Conservation (phyloP, 2,113 vertebrate genomes). For the Serinus canaria region DNA sequence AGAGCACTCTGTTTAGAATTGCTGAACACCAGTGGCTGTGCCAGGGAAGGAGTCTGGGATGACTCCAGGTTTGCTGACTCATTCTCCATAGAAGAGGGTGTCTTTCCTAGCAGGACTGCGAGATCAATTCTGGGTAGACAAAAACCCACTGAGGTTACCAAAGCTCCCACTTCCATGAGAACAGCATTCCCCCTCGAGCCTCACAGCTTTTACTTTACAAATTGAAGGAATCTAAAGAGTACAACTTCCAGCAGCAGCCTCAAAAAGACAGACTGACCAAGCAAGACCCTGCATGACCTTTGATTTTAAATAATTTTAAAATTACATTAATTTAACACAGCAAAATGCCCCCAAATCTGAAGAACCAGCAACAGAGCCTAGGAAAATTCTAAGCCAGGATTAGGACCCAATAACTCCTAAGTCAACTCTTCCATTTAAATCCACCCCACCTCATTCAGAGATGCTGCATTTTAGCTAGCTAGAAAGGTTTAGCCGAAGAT, state of each 20-base stretch:
- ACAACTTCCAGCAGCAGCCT: not conserved
- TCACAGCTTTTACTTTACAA: not conserved
- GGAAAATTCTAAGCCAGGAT: not conserved
- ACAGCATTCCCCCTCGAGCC: not conserved
- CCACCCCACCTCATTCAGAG: not conserved
- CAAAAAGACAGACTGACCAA: not conserved
- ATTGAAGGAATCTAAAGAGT: not conserved
- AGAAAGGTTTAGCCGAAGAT: not conserved
- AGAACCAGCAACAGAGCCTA: not conserved
- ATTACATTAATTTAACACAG: not conserved
- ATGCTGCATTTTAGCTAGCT: not conserved
- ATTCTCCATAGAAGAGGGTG: conserved; percentile 88
- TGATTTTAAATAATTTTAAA: not conserved
- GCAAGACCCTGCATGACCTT: not conserved
- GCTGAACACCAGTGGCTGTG: conserved; percentile 95
- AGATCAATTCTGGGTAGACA: conserved; percentile 86
- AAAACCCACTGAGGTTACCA: not conserved
- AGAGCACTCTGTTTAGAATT: conserved; percentile 93
- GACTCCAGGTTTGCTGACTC: conserved; percentile 84
- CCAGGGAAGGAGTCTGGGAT: conserved; percentile 83
- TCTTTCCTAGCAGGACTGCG: conserved; percentile 94
- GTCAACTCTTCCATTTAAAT: not conserved
- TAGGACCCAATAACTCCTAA: not conserved
- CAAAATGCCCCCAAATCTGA: not conserved
- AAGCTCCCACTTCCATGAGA: not conserved